A percentile compares a stretch with the other conserved stretches of the same genome.
These are phyloP conservation scores for Torymus texanus DNA, from an alignment of 2,888 invertebrate genomes.

Conservation along the genomic window DNA sequence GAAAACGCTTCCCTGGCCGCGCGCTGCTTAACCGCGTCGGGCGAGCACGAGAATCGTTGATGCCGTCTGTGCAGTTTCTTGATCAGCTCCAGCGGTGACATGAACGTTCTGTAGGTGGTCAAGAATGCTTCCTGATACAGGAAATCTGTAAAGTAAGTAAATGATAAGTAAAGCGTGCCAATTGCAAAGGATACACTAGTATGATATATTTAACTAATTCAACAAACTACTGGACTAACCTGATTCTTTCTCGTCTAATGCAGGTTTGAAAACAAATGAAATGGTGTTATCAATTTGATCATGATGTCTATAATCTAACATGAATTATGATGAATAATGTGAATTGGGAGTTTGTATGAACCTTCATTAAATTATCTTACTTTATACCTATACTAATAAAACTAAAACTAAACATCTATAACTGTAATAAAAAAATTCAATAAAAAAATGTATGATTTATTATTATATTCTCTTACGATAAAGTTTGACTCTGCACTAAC, in stretches of 20 bases:
- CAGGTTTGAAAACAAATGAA: conserved; percentile 53
- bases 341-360: conserved; percentile 33
- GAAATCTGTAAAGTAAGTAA: conserved; percentile 81
- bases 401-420: no score
- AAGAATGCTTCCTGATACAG: conserved; percentile 98
- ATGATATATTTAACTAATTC: conserved; percentile 17
- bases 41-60: conserved; percentile 84
- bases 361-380: neutral
- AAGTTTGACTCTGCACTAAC: no score
- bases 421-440: no score
- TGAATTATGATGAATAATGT: conserved; percentile 47
- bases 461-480: no score
- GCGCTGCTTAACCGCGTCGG: conserved; percentile 83
- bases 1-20: conserved; percentile 92
- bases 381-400: neutral
- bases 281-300: conserved; percentile 57
- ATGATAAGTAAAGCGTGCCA: neutral
- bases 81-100: conserved; percentile 90
- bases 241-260: conserved; percentile 76
- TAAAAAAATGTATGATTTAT: no score
- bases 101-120: conserved; percentile 97
- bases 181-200: conserved; percentile 19
- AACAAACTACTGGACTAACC: conserved; percentile 67
- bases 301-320: conserved; percentile 43
- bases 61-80: conserved; percentile 89